Percentiles rank a stretch among this genome's conserved stretches.
Evolutionary conservation across 1,140 invertebrate genomes (phyloP).

Genomic region (Wiebesia pumilae): DNA sequence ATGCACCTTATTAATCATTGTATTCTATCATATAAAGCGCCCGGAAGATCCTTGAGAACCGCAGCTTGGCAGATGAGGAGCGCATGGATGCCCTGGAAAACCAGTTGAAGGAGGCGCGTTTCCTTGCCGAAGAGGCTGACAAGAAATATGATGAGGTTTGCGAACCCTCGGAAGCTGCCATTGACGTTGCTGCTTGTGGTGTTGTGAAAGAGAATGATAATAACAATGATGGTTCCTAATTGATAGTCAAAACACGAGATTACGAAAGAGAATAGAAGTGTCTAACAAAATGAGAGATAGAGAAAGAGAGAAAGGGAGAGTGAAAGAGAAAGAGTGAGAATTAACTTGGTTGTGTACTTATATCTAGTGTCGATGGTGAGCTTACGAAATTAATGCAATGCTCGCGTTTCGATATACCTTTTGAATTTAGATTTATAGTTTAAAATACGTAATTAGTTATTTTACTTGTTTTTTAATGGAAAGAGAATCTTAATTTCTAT

Average conservation of each 20-base stretch:
- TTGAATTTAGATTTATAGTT: not conserved
- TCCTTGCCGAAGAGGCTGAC: conserved; percentile 99
- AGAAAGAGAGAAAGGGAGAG: not conserved
- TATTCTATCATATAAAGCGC: conserved; percentile 81
- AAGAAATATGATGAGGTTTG: conserved; percentile 99
- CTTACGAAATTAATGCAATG: not conserved
- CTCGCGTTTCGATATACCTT: not conserved
- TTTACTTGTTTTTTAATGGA: not conserved
- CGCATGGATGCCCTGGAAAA: conserved; percentile 99
- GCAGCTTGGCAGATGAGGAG: conserved; percentile 99
- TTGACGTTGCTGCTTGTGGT: conserved; percentile 64
- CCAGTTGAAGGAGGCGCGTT: conserved; percentile 99
- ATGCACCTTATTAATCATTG: conserved; percentile 37
- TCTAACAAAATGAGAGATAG: conserved; percentile 61
- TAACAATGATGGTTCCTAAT: conserved; percentile 72
- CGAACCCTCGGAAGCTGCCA: conserved; percentile 66
- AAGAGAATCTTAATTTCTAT: not conserved
- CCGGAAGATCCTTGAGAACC: conserved; percentile 99
- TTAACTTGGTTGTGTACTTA: conserved; percentile 12
- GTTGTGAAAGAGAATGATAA: conserved; percentile 62
- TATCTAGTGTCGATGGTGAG: not conserved
- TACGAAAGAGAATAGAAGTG: conserved; percentile 56
- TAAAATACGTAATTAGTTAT: not conserved
- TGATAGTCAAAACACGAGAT: conserved; percentile 64
- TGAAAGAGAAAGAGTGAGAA: not conserved